phyloP scores from a whole-genome alignment of 2,797 vertebrate species.

The Zalophus californianus region DNA sequence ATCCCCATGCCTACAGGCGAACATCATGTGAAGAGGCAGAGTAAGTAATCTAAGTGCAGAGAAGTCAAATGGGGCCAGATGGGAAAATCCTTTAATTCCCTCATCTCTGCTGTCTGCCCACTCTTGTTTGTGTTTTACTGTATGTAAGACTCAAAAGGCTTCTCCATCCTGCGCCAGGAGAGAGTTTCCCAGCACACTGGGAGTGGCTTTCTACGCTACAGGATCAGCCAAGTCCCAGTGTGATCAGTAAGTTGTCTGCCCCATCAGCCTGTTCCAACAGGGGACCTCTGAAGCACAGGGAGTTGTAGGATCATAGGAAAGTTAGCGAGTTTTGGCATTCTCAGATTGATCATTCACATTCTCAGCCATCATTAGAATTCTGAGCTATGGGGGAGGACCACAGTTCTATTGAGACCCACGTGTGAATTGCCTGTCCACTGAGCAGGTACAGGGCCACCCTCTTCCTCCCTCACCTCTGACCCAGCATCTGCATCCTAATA shows the following conservation, averaged over 20 bases:
- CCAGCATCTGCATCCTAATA: not conserved
- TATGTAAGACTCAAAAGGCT: not conserved
- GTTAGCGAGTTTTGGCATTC: not conserved
- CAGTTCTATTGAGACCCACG: not conserved
- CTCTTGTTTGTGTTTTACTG: not conserved
- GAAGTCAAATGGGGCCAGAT: constrained; percentile 47
- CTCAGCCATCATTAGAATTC: not conserved
- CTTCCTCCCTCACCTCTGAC: not conserved
- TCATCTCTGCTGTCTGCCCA: not conserved
- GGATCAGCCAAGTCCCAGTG: not conserved
- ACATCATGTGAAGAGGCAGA: not conserved
- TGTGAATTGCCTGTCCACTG: not conserved
- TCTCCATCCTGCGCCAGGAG: not conserved
- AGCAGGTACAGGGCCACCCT: no score
- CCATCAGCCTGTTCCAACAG: not conserved
- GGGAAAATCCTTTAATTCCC: constrained; percentile 72
- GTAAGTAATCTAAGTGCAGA: constrained; percentile 50
- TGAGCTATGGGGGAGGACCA: not conserved
- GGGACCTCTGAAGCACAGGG: not conserved
- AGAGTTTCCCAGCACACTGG: not conserved
- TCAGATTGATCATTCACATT: not conserved
- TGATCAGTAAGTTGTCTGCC: not conserved
- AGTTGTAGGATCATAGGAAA: not conserved
- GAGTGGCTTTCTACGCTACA: not conserved
- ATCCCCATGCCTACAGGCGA: not conserved